Evolutionary conservation across 2,113 vertebrate genomes (phyloP), one percentile per base, ranked within the genome.

Genomic region (Calidris pygmaea): DNA sequence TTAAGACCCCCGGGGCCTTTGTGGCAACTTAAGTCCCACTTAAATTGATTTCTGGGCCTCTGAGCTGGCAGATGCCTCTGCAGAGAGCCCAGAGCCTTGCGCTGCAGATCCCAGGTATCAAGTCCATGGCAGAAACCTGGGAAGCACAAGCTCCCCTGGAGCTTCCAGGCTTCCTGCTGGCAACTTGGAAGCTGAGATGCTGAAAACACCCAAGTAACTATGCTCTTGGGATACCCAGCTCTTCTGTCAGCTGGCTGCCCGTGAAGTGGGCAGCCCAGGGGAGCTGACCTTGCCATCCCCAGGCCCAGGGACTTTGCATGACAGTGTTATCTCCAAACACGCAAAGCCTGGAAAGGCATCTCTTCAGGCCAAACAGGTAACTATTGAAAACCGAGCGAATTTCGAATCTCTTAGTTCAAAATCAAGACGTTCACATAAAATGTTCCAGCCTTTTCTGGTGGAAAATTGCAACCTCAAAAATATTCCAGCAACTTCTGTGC

Each of bases 101-200:
- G 35, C 30, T 43, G 34, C 53, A 89, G 67, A 95, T 71, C 29
- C 63, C 67, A 83, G 75, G 74, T 47, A 55, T 7, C 27, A 27
- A 90, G 47, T 47, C 37, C 18, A 8, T 29, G 17, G 66, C 37
- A 74, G 87, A 85, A 79, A 45, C 7, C 6, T 48, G 43, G 77
- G 87, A 94, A 91, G 74, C 52, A 75, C 59, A 84, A 91, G 48
- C 9, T 73, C 12, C 53, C 47, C 52, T 68, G 87, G 70, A 85
- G 73, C 55, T 93, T 82, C 67, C 91, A 95, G 87, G 81, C 71
- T 94, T 39, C 24, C 70, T 68, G 80, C 84, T 89, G 95, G 72
- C 72, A 95, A 80, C 50, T 16, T 93, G 90, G 85, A 87, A 91
- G 66, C 56, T 48, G 91, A 96, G 89, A 81, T 86, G 34, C 76